Conservation (phyloP, 2,888 invertebrate species). For the Glyphotaelius pellucidus region DNA sequence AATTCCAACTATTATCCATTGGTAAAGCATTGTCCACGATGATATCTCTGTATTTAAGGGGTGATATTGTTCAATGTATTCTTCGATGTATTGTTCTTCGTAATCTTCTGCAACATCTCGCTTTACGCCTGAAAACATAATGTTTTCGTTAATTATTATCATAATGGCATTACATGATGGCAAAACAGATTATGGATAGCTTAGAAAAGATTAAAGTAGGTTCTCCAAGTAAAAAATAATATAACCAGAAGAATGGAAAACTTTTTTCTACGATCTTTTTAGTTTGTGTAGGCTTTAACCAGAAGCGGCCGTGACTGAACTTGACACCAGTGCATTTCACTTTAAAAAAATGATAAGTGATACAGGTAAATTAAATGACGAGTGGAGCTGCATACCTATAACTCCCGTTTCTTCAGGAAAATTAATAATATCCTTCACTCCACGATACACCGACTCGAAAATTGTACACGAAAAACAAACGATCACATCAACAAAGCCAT, state of each 20-base stretch:
- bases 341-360: no score
- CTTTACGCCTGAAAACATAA: neutral
- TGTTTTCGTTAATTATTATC: neutral
- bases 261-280: no score
- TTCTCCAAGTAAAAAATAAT: neutral
- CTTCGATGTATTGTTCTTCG: neutral
- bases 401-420: no score
- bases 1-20: neutral
- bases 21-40: neutral
- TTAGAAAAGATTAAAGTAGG: neutral
- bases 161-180: neutral
- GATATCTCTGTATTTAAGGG: neutral
- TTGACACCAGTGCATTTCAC: no score
- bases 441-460: no score
- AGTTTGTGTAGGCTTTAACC: no score
- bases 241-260: neutral
- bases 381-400: no score
- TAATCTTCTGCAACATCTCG: neutral
- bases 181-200: neutral
- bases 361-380: no score
- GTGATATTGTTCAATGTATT: neutral
- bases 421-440: no score
- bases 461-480: no score
- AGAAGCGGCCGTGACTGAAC: no score
- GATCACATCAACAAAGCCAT: no score